Percentiles rank a stretch among this genome's conserved stretches.
phyloP scores from a whole-genome alignment of 1,140 invertebrate genomes.

The Bradysia coprophila region DNA sequence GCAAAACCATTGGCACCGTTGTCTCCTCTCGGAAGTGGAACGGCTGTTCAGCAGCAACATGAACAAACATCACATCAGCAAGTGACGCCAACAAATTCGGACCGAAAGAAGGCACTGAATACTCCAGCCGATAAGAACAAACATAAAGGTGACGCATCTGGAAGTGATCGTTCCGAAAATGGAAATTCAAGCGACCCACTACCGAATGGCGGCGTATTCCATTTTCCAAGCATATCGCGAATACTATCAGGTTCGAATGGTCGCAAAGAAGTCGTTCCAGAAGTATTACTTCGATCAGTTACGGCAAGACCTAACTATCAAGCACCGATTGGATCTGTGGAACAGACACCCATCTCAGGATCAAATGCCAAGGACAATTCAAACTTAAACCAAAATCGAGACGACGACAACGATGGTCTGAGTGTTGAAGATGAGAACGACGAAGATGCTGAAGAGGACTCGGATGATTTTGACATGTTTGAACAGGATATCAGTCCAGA shows the following conservation, averaged over 20 bases:
- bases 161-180: slow-evolving; percentile 5
- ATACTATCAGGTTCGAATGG: slow-evolving; percentile 66
- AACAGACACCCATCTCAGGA: slow-evolving; percentile 2
- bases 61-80: slow-evolving; percentile 5
- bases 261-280: slow-evolving; percentile 56
- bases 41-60: slow-evolving; percentile 5
- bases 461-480: not conserved
- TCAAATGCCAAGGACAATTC: slow-evolving; percentile 2
- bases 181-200: not conserved
- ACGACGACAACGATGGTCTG: slow-evolving; percentile 6
- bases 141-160: slow-evolving; percentile 11
- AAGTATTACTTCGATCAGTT: slow-evolving; percentile 45
- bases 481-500: not conserved
- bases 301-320: slow-evolving; percentile 28
- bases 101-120: slow-evolving; percentile 48
- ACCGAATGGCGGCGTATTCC: slow-evolving; percentile 27
- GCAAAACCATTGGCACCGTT: not conserved
- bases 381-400: slow-evolving; percentile 18
- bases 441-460: slow-evolving; percentile 1
- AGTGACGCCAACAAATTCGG: not conserved
- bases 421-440: not conserved
- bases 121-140: slow-evolving; percentile 39
- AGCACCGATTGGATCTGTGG: not conserved
- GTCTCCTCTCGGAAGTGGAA: not conserved
- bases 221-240: slow-evolving; percentile 51